Percentiles rank a stretch among this genome's conserved stretches.
phyloP scores from a whole-genome alignment of 2,888 invertebrate genomes.

The Eupithecia tripunctaria region DNA sequence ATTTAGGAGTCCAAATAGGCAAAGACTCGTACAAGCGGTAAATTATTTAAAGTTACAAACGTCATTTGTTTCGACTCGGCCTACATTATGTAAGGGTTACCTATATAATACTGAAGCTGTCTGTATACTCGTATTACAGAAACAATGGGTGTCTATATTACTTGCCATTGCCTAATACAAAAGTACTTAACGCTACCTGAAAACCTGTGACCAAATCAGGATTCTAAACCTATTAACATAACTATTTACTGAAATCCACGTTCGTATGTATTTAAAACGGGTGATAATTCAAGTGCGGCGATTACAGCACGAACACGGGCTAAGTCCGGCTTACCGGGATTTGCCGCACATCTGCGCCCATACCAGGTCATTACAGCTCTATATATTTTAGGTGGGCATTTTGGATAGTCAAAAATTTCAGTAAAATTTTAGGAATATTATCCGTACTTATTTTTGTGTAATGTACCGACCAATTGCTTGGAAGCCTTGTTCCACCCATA shows the following conservation, averaged over 20 bases:
- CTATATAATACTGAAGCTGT: too few species aligned
- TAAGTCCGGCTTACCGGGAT: constrained; percentile 78
- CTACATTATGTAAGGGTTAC: background rate
- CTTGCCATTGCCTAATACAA: background rate
- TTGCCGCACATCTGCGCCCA: constrained; percentile 68
- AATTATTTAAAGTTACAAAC: background rate
- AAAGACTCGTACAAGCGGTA: too few species aligned
- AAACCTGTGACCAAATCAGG: constrained; percentile 20
- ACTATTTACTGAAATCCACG: constrained; percentile 44
- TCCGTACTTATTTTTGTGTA: too few species aligned
- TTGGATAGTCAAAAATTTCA: too few species aligned
- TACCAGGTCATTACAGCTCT: constrained; percentile 53
- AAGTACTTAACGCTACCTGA: background rate
- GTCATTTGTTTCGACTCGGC: background rate
- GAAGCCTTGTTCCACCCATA: too few species aligned
- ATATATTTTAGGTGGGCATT: background rate
- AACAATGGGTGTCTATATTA: background rate
- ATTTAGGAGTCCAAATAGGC: too few species aligned
- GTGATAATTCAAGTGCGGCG: constrained; percentile 68
- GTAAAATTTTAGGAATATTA: background rate
- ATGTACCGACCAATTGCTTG: too few species aligned
- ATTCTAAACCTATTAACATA: constrained; percentile 36
- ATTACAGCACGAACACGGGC: constrained; percentile 67
- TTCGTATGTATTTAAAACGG: constrained; percentile 60
- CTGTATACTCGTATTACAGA: too few species aligned